Conservation (phyloP, 2,888 invertebrate genomes). For the Furcula furcula region DNA sequence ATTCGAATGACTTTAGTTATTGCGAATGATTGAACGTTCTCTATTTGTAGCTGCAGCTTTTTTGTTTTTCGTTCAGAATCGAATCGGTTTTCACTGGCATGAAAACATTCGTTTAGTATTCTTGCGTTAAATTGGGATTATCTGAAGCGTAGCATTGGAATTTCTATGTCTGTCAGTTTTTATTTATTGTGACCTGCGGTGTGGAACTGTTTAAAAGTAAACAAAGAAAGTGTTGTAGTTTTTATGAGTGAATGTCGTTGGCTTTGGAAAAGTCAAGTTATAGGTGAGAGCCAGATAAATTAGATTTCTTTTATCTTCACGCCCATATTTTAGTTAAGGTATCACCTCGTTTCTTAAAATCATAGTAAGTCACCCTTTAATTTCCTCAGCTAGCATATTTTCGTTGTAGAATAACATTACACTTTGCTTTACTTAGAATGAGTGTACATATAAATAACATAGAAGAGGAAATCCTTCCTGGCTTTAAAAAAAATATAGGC, state of each 20-base stretch:
- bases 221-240: neutral
- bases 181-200: neutral
- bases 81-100: slow-evolving; percentile 1
- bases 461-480: too few relatives aligned
- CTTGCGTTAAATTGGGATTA: neutral
- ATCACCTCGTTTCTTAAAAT: too few relatives aligned
- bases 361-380: too few relatives aligned
- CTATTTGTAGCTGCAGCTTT: neutral
- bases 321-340: too few relatives aligned
- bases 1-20: slow-evolving; percentile 7
- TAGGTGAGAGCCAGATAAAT: too few relatives aligned
- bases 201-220: neutral
- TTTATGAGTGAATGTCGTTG: neutral
- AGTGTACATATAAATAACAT: too few relatives aligned
- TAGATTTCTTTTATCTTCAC: too few relatives aligned
- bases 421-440: too few relatives aligned
- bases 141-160: neutral
- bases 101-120: neutral
- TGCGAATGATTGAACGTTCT: slow-evolving; percentile 6
- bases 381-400: too few relatives aligned
- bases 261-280: too few relatives aligned
- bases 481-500: too few relatives aligned
- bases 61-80: neutral
- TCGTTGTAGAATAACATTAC: too few relatives aligned
- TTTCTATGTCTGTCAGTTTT: neutral